Base-by-base conservation (phyloP, 1,140 invertebrate species). In the Drosophila insularis region DNA sequence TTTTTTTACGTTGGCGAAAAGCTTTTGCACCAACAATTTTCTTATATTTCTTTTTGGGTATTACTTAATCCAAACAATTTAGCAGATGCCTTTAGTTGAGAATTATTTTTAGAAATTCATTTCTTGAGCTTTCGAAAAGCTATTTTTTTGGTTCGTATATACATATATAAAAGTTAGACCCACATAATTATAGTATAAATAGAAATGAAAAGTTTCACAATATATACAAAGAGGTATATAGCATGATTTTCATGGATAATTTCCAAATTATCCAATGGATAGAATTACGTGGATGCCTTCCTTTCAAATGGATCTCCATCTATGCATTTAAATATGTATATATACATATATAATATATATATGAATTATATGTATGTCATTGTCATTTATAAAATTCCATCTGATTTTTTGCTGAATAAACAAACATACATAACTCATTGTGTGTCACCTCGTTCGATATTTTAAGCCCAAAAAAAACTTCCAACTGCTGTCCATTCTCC, bases 351-450 rank as follows among this genome's bases (percentile, higher is more conserved):
- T 81, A 40, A 40, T 68, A 54, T 54, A 7, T 68, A 61, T 63
- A 46, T 2, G 2, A 1, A 46, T 53, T 32, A 14, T 43, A 78
- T 79, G 37, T 82, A 67, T 86, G 81, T 86, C 81, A 86, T 76
- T 81, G 75, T 39, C 82, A 63, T 63, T 65, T 79, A 68, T 71
- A 78, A 68, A 61, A 69, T 67, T 63, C 43, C 67, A 73, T 60
- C 32, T 50, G 55, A 68, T 71, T 74, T 80, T 82, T 43, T 76
- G 82, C 84, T 89, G 84, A 82, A 64, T 70, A 75, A 82, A 74
- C 72, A 87, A 87, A 82, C 72, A 89, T 71, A 82, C 72, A 89
- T 71, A 77, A 80, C 63, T 89, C 69, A 82, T 79, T 82, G 76
- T 89, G 84, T 89, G 82, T 89, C 84, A 87, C 82, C 82, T 82